Conservation (phyloP, 1,140 invertebrate genomes). For the Drosophila burlai region DNA sequence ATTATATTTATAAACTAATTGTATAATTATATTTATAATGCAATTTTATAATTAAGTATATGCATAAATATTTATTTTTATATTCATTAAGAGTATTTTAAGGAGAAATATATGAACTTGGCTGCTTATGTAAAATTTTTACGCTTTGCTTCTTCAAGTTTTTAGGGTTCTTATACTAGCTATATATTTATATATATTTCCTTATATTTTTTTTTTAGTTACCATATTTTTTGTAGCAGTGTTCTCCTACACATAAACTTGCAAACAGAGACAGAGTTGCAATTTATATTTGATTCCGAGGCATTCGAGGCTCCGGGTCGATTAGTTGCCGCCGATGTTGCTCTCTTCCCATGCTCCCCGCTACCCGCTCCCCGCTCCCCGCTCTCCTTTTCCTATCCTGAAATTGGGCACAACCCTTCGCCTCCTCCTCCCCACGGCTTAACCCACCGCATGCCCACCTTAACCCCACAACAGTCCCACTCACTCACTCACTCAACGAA, state of each 20-base stretch:
- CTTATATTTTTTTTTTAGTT: not conserved
- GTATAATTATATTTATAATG: no score
- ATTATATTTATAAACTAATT: no score
- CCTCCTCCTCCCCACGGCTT: not conserved
- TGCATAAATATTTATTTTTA: no score
- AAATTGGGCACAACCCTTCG: not conserved
- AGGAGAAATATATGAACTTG: no score
- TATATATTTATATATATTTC: not conserved
- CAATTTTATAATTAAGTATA: no score
- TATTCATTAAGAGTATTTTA: no score
- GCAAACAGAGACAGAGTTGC: slow-evolving; percentile 22
- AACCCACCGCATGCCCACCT: slow-evolving; percentile 20
- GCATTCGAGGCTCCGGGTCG: slow-evolving; percentile 29
- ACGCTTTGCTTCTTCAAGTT: not conserved
- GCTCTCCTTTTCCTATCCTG: not conserved
- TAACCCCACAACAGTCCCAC: slow-evolving; percentile 7
- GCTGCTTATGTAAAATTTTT: no score
- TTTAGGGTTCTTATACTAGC: not conserved
- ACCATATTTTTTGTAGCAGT: not conserved
- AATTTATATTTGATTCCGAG: slow-evolving; percentile 71
- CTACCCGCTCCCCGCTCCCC: not conserved
- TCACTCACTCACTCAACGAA: slow-evolving; percentile 15
- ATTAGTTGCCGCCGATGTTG: slow-evolving; percentile 57
- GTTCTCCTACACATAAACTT: not conserved
- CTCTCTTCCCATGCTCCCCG: no score